Conservation (phyloP, 2,113 vertebrate species). For the Corythornis madagascariensis region DNA sequence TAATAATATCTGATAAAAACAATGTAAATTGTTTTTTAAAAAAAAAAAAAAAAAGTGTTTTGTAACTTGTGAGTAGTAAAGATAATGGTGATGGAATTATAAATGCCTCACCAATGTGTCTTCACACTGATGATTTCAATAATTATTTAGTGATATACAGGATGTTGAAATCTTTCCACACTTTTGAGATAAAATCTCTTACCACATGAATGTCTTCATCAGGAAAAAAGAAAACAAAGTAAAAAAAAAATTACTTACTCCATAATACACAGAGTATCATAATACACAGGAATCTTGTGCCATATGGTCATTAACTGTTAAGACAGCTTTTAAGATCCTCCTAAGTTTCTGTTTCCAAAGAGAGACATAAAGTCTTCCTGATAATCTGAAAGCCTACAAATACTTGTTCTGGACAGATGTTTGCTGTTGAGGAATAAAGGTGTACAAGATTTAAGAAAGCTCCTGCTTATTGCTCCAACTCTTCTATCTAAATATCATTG, state of each 20-base stretch:
- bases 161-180: background rate
- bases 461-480: background rate
- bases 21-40: background rate
- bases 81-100: background rate
- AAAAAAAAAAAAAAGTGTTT: background rate
- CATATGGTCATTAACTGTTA: background rate
- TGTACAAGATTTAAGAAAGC: background rate
- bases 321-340: background rate
- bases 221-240: background rate
- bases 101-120: background rate
- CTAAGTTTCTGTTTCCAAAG: background rate
- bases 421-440: background rate
- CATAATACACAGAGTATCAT: too few species aligned
- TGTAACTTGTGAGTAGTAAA: background rate
- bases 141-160: background rate
- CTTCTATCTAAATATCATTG: background rate
- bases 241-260: too few species aligned
- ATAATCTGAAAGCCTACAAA: background rate
- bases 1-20: background rate
- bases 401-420: background rate
- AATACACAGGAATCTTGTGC: background rate
- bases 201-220: background rate
- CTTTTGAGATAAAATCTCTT: background rate
- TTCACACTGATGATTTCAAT: background rate
- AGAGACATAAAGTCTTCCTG: background rate